These are phyloP conservation scores for Oncorhynchus masou DNA, from an alignment of 2,113 vertebrate genomes.

Conservation along the genomic window DNA sequence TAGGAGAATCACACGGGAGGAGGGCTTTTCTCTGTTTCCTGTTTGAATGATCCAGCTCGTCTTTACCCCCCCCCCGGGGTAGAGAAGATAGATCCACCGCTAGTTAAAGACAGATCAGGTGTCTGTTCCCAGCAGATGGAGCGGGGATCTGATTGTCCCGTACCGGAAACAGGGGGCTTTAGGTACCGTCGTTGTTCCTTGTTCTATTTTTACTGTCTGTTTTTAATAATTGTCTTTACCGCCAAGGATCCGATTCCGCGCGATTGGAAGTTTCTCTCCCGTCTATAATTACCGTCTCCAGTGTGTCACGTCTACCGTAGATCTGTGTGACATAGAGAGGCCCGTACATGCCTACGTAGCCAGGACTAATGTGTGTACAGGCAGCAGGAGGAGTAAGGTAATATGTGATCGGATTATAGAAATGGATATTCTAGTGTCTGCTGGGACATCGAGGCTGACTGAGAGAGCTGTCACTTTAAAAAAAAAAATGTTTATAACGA, in stretches of 20 bases:
- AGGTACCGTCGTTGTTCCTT: constrained; percentile 1
- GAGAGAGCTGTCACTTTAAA: constrained; percentile 39
- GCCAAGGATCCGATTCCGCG: constrained; percentile 27
- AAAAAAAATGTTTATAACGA: constrained; percentile 49
- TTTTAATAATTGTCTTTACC: constrained; percentile 29
- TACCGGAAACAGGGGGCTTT: neutral
- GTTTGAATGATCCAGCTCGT: constrained; percentile 28
- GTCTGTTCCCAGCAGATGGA: constrained; percentile 49
- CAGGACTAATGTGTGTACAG: too few relatives aligned
- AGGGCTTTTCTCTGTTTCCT: constrained; percentile 34
- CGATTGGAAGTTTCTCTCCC: constrained; percentile 26
- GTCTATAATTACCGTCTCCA: constrained; percentile 30
- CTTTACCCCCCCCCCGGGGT: constrained; percentile 18
- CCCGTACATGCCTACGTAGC: too few relatives aligned
- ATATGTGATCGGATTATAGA: constrained; percentile 49
- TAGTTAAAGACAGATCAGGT: constrained; percentile 30
- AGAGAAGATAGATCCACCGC: neutral
- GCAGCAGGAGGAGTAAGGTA: constrained; percentile 27
- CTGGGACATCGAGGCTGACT: constrained; percentile 18
- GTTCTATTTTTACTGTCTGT: constrained; percentile 23
- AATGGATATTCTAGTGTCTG: constrained; percentile 46
- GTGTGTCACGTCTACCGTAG: constrained; percentile 28
- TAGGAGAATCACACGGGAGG: constrained; percentile 47
- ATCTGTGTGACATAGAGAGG: constrained; percentile 18
- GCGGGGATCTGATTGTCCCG: constrained; percentile 14